Evolutionary conservation across 2,888 invertebrate species (phyloP).

Genomic region (Melikaiella ostensackeni): DNA sequence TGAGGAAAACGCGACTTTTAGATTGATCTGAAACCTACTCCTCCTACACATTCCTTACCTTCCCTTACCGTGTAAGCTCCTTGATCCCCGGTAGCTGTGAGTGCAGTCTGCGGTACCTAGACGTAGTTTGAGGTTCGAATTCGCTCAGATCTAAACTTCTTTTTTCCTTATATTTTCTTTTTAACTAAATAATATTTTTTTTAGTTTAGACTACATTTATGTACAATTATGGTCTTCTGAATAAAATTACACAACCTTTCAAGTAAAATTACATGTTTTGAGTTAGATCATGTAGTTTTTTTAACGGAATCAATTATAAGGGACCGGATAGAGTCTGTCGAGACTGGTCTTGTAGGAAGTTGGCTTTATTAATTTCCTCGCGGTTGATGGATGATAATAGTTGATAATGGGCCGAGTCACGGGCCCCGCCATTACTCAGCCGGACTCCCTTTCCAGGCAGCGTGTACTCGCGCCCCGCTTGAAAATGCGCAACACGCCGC

Average conservation of each 20-base stretch:
- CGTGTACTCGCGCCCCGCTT: conserved; percentile 51
- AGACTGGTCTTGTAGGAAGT: conserved; percentile 52
- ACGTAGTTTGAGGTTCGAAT: not conserved
- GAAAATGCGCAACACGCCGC: conserved; percentile 52
- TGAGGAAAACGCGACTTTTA: no score
- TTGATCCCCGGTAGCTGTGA: no score
- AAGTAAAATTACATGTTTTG: not conserved
- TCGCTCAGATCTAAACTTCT: not conserved
- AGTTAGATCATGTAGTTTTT: not conserved
- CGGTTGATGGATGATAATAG: conserved; percentile 65
- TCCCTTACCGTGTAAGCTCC: no score
- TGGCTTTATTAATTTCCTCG: conserved; percentile 63
- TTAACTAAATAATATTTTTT: not conserved
- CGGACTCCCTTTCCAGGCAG: conserved; percentile 53
- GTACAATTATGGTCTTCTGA: not conserved
- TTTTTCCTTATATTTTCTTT: not conserved
- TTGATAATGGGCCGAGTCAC: conserved; percentile 62
- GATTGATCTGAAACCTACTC: no score
- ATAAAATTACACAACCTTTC: not conserved
- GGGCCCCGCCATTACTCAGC: conserved; percentile 61
- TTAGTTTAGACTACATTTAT: not conserved
- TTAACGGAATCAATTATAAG: conserved; percentile 11
- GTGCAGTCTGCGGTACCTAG: not conserved
- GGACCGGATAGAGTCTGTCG: conserved; percentile 16
- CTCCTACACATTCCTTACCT: no score